Percentiles rank a stretch among this genome's conserved stretches.
Evolutionary conservation across 2,797 vertebrate genomes (phyloP).

Genomic region (Philypnodon macrostomus): DNA sequence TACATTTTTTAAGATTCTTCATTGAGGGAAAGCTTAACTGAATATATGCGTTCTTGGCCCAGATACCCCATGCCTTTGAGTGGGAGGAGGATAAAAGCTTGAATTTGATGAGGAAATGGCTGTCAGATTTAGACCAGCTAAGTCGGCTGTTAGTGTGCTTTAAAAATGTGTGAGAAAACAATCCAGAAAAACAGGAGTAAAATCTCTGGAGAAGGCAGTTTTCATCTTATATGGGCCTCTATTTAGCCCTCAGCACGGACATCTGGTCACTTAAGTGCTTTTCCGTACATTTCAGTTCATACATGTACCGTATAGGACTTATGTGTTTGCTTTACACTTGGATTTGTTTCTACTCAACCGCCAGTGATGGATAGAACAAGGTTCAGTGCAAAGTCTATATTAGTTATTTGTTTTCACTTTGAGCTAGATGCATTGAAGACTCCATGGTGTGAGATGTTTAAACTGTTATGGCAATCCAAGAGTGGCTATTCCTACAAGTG

Average conservation of each 20-base stretch:
- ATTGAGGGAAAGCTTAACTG: conserved; percentile 47
- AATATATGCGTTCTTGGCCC: conserved; percentile 43
- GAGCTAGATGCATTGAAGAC: conserved; percentile 3
- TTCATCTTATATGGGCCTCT: conserved; percentile 36
- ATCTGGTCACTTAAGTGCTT: conserved; percentile 56
- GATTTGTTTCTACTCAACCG: conserved; percentile 34
- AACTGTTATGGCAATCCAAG: conserved; percentile 15
- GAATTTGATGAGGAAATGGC: conserved; percentile 28
- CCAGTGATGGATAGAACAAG: conserved; percentile 25
- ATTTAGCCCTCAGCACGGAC: conserved; percentile 52
- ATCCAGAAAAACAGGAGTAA: conserved; percentile 20
- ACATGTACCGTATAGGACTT: conserved; percentile 9
- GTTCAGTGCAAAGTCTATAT: conserved; percentile 22
- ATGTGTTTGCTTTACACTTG: conserved; percentile 41
- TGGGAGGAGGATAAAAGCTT: conserved; percentile 30
- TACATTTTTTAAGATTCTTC: neutral
- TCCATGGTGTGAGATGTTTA: conserved; percentile 9
- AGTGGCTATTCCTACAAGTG: conserved; percentile 14
- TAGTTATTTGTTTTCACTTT: conserved; percentile 29
- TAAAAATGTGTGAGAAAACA: conserved; percentile 47
- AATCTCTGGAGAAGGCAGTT: conserved; percentile 23
- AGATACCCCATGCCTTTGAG: conserved; percentile 27
- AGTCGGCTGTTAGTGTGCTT: conserved; percentile 26
- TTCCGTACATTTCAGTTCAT: conserved; percentile 34
- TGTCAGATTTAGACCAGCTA: conserved; percentile 31